Evolutionary conservation across 2,797 vertebrate species (phyloP).

Genomic region (Syngnathus rostellatus): DNA sequence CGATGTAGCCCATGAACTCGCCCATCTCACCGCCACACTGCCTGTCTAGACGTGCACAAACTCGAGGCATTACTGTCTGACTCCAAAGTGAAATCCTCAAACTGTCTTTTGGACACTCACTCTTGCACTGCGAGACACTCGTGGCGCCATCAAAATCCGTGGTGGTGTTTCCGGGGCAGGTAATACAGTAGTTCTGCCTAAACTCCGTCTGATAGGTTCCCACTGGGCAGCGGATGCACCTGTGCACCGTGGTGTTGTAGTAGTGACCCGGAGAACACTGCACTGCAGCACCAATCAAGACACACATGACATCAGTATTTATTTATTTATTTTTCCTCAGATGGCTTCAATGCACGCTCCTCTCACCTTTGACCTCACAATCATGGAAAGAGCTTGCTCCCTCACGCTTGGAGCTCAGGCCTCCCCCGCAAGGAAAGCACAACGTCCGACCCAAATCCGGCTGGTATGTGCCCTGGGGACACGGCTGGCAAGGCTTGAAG

Average conservation of each 20-base stretch:
- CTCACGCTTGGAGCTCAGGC: constrained; percentile 84
- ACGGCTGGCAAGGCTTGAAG: constrained; percentile 88
- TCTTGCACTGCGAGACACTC: constrained; percentile 94
- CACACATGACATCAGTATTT: background rate
- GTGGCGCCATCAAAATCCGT: constrained; percentile 96
- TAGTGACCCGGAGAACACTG: constrained; percentile 93
- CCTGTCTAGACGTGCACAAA: constrained; percentile 70
- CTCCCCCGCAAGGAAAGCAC: constrained; percentile 90
- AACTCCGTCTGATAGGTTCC: constrained; percentile 95
- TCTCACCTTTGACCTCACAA: constrained; percentile 92
- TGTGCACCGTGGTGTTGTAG: constrained; percentile 91
- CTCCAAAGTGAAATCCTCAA: constrained; percentile 4
- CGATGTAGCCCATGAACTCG: constrained; percentile 94
- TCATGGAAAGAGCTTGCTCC: constrained; percentile 91
- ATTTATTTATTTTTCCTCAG: too few relatives aligned
- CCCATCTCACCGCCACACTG: constrained; percentile 95
- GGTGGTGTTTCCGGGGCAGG: constrained; percentile 95
- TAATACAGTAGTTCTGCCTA: constrained; percentile 92
- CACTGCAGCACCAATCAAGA: constrained; percentile 61
- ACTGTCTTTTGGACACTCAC: constrained; percentile 60
- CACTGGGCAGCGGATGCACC: constrained; percentile 90
- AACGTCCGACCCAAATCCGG: constrained; percentile 85
- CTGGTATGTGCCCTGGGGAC: constrained; percentile 86
- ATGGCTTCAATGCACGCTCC: background rate
- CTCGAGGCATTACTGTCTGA: constrained; percentile 23